Base-by-base conservation (phyloP, 2,113 vertebrate species). In the Pardalotus punctatus region DNA sequence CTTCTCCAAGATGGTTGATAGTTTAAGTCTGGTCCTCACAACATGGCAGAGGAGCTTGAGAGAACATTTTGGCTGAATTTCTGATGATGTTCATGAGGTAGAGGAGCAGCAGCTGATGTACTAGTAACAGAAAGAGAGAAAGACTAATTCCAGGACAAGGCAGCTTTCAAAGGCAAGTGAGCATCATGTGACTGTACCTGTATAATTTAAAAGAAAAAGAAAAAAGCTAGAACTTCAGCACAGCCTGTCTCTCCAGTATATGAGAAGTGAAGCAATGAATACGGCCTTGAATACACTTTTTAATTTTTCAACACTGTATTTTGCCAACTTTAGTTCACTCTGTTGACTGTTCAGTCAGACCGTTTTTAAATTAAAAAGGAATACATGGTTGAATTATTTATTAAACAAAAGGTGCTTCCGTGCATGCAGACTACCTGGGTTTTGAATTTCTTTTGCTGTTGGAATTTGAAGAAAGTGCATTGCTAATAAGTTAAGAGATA, bases 321-420 rank as follows among this genome's bases (percentile, higher is more conserved):
- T 97, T 96, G 91, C 94, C 81, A 82, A 94, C 88, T 95, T 95
- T 77, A 93, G 88, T 92, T 94, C 96, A 95, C 70, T 95, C 92
- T 96, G 94, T 94, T 95, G 92, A 94, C 96, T 96, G 81, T 96
- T 96, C 94, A 93, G 94, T 97, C 92, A 93, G 82, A 88, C 92
- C 69, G 0, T 81, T 94, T 96, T 96, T 95, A 96, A 97, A 95
- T 94, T 96, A 94, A 95, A 94, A 95, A 94, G 89, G 76, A 93
- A 95, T 95, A 96, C 91, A 91, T 62, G 70, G 58, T 86, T 97
- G 91, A 95, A 97, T 96, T 96, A 97, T 95, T 96, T 97, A 96
- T 96, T 95, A 97, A 95, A 93, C 86, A 92, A 96, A 96, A 95
- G 95, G 85, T 96, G 86, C 80, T 72, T 88, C 95, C 8, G 6